Evolutionary conservation across 2,888 invertebrate genomes (phyloP), one percentile per base, ranked within the genome.

Genomic region (Conomelus anceps): DNA sequence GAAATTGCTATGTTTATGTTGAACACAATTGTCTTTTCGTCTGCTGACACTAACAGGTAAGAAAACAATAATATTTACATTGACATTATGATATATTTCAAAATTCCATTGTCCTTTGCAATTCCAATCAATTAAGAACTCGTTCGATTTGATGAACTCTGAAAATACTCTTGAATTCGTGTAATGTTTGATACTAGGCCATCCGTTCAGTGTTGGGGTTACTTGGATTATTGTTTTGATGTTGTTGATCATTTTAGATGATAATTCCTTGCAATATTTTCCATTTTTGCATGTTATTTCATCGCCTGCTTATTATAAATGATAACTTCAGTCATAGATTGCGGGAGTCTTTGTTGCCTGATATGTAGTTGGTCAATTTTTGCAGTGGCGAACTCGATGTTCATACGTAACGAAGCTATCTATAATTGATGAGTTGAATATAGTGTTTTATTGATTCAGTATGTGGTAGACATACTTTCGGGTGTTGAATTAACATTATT

Each of bases 1-100:
- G 29, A 22, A 84, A 88, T 85, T 84, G 84, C 24, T 85, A 88
- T 88, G 88, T 88, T 88, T 88, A 88, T 88, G 85, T 88, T 84
- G 26, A 24, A 88, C 24, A 29, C 88, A 22, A 85, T 86, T 24
- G 22, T 23, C 94, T 94, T 93, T 94, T 95, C 94, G 94, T 94
- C 94, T 95, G 94, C 94, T 95, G 94, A 95, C 94, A 94, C 94
- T 94, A 93, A 93, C 93, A 94, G 95, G 95, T 94, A 93, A 93
- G 93, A 90, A 90, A 90, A 90, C 87, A 86, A 86, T 24, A 89
- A 84, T 84, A 26, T 89, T 89, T 86, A 86, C 86, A 86, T 22
- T 63, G 63, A 6, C 24, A 86, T 13, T 86, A 17, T 23, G 9
- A 11, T 86, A 22, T 86, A 0, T 86, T 3, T n/a, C 1, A 26